Conservation (phyloP, 1,140 invertebrate species). For the Pectinophora gossypiella region DNA sequence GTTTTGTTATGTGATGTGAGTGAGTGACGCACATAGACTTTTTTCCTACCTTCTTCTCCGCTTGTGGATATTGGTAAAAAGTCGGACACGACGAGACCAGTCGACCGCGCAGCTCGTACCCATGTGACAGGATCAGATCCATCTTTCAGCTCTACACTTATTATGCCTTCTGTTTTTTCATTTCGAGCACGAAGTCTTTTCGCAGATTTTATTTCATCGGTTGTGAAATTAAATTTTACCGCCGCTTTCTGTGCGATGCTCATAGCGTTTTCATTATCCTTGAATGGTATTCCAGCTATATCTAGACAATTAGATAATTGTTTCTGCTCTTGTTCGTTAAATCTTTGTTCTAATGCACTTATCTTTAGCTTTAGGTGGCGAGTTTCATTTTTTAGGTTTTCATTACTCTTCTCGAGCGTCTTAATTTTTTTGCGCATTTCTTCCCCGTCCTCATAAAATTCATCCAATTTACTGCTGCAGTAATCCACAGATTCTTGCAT, state of each 20-base stretch:
- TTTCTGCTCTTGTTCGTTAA: not conserved
- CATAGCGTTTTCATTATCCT: not conserved
- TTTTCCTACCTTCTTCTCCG: not conserved
- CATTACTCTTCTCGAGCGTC: too few relatives aligned
- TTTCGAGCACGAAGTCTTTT: not conserved
- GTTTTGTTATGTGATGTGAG: conserved; percentile 12
- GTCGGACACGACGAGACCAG: not conserved
- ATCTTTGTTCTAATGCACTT: not conserved
- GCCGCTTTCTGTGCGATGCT: not conserved
- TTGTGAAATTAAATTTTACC: not conserved
- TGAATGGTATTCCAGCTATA: not conserved
- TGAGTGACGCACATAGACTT: conserved; percentile 8
- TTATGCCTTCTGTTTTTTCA: not conserved
- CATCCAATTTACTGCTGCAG: not conserved
- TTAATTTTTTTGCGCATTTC: too few relatives aligned
- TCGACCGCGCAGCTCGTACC: not conserved
- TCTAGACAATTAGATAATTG: not conserved
- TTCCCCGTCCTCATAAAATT: not conserved
- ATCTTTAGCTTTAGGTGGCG: not conserved
- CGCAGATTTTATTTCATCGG: not conserved
- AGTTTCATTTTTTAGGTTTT: too few relatives aligned
- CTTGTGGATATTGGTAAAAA: not conserved
- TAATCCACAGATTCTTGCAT: not conserved
- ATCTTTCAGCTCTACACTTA: too few relatives aligned
- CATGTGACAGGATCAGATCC: too few relatives aligned